Evolutionary conservation across 2,888 invertebrate genomes (phyloP), one percentile per base, ranked within the genome.

Genomic region (Tiliacea aurago): DNA sequence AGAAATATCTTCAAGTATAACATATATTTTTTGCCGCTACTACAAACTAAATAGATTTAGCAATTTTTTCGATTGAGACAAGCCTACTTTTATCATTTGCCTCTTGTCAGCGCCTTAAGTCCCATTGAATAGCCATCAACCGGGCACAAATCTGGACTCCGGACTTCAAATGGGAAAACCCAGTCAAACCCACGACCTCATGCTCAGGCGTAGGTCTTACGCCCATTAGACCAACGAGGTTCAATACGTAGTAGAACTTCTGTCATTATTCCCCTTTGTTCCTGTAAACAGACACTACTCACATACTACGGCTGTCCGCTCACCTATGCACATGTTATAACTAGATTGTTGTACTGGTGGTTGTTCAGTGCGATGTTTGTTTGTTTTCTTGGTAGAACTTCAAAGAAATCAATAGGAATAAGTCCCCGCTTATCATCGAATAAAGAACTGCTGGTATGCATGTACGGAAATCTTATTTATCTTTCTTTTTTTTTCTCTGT

Each of bases 261-360:
- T 80, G 76, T 5, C 4, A 15, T 2, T 2, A 5, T 20, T 41
- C 2, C 9, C 18, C 0, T 2, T 0, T 61, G n/a, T 23, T 11
- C 13, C 23, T 43, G 37, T 62, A 62, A 61, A 51, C 37, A 81
- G 28, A 61, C 37, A 64, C 41, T 15, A 55, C 55, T 9, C 49
- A 28, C 55, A 10, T 45, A 43, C 33, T 41, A n/a, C 0, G 33
- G 20, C 9, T 62, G 51, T 37, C 23, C 23, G 18, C 37, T 75
- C 59, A 2, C 55, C 73, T 55, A 61, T 33, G 51, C 47, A 61
- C 53, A 49, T 33, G 18, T 53, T 37, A 80, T 75, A 76, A 56
- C 49, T 13, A 56, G 15, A 11, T 18, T 6, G 13, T 33, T 47
- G 43, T 53, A 74, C 59, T 37, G 28, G 5, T 65, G 49, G 49